Base-by-base conservation (phyloP, 2,888 invertebrate species). In the Caenorhabditis sp. region DNA sequence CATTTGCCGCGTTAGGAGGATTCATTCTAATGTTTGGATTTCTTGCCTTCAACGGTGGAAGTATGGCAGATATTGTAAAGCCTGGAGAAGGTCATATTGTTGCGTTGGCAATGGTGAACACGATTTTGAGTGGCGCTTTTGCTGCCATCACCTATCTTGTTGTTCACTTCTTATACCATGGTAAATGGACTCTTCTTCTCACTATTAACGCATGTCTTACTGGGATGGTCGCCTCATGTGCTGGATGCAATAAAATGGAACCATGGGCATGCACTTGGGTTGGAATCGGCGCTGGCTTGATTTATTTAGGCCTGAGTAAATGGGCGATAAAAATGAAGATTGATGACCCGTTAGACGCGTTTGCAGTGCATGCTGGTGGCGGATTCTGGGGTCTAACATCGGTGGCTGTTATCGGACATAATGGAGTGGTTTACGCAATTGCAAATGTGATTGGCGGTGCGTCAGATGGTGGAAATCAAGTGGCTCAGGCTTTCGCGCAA, bases 1-100 rank as follows among this genome's bases (percentile, higher is more conserved):
- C 89, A 36, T 87, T 90, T 76, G 88, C 89, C 2, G 90, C 90
- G 27, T 82, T 91, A 37, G 91, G 91, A 4, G 90, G 90, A 0
- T 89, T 91, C 82, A 89, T 91, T 55, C 86, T 91, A 31, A 88
- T 91, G 75, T 89, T 90, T 69, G 91, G 91, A 8, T 91, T 91
- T 84, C 84, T 91, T 55, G 90, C 90, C 1, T 91, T 91, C 87
- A 91, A 91, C 81, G 91, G 90, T 17, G 91, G 85, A 36, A 88
- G 88, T 0, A 87, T 88, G 73, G 89, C 90, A 66, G 88, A 89
- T 21, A 82, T 86, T 17, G 84, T 87, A 3, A 78, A 85, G 12
- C 84, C 87, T 1, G 89, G 89, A 24, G 90, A 90, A 76, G 89
- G 87, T 69, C 83, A 79, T 51, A 73, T 88, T 8, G 88, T 90